A percentile compares a stretch with the other conserved stretches of the same genome.
These are phyloP conservation scores for Sitta europaea DNA, from an alignment of 2,113 vertebrate species.

Conservation along the genomic window DNA sequence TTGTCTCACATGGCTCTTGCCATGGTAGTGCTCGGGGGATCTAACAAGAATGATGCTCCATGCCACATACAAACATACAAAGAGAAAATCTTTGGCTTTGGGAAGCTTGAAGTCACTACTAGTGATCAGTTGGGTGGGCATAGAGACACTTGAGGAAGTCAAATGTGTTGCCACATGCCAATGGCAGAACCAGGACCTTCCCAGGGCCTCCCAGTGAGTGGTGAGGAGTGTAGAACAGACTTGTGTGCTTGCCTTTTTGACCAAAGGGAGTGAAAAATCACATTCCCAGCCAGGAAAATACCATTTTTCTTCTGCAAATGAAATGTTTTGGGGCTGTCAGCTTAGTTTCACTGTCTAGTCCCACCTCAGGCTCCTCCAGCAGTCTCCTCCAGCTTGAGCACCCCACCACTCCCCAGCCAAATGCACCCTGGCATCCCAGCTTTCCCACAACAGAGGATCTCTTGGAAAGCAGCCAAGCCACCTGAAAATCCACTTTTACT, in stretches of 20 bases:
- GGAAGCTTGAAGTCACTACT: background rate
- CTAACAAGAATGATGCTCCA: background rate
- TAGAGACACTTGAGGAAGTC: rapidly evolving
- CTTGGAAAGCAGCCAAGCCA: background rate
- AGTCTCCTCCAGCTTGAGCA: background rate
- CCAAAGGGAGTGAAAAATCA: background rate
- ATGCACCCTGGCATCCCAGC: background rate
- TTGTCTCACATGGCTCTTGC: rapidly evolving
- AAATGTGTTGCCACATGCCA: background rate
- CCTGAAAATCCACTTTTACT: background rate
- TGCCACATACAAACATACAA: background rate
- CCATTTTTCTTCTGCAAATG: background rate
- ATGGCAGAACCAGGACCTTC: background rate
- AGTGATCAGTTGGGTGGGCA: background rate
- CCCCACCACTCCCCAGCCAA: background rate
- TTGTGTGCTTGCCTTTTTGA: background rate
- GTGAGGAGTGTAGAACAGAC: background rate
- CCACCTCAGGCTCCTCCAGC: background rate
- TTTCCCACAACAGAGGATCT: background rate
- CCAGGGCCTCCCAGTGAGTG: background rate
- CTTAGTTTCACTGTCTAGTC: background rate
- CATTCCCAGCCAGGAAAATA: background rate
- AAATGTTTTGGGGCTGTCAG: background rate
- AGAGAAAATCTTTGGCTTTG: background rate
- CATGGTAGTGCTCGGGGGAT: background rate